Conservation (phyloP, 2,113 vertebrate genomes). For the Isurus oxyrinchus region DNA sequence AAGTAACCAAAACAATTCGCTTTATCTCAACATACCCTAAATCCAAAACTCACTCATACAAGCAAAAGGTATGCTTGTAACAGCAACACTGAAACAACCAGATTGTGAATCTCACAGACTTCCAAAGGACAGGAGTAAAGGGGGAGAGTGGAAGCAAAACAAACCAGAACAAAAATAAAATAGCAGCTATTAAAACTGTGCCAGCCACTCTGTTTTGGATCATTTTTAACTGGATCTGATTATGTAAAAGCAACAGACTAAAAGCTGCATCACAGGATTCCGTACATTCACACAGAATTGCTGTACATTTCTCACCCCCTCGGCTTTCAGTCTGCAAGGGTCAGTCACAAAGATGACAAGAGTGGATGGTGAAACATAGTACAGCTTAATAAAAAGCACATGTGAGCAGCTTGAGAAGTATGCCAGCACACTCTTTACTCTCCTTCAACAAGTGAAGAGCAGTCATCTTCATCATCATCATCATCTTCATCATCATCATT, state of each 20-base stretch:
- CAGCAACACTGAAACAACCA: neutral
- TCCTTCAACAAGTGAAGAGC: slow-evolving; percentile 70
- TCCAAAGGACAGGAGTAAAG: neutral
- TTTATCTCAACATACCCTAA: neutral
- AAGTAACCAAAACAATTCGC: neutral
- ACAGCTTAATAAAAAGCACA: slow-evolving; percentile 39
- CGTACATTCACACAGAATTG: slow-evolving; percentile 16
- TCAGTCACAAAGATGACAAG: slow-evolving; percentile 31
- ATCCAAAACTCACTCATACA: neutral
- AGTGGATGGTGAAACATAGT: slow-evolving; percentile 38
- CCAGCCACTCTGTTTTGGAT: neutral
- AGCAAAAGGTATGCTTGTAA: neutral
- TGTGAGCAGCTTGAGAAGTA: slow-evolving; percentile 43
- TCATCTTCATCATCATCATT: slow-evolving; percentile 72
- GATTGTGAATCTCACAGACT: neutral
- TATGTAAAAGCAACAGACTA: neutral
- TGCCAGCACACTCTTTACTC: slow-evolving; percentile 40
- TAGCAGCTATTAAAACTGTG: slow-evolving; percentile 36
- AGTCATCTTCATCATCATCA: slow-evolving; percentile 59
- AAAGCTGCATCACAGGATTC: slow-evolving; percentile 10
- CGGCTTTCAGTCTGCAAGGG: slow-evolving; percentile 6
- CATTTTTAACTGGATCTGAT: neutral
- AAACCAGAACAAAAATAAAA: neutral
- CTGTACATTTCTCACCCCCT: slow-evolving; percentile 23
- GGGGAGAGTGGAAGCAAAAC: neutral